Conservation (phyloP, 2,797 vertebrate genomes). For the Anas bahamensis region DNA sequence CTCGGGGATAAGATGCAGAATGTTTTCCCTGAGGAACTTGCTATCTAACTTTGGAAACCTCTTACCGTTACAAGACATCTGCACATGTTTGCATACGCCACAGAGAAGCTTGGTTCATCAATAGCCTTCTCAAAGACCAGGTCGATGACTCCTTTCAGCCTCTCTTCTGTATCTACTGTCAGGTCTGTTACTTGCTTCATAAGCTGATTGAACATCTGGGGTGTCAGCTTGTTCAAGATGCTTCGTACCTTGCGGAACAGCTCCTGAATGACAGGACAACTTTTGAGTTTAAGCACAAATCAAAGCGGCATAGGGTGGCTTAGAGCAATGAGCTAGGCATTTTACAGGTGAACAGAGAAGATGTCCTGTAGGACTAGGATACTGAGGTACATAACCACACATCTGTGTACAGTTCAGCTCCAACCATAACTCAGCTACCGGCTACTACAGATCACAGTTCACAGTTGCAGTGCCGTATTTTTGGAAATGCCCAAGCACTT, state of each 20-base stretch:
- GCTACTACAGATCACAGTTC: neutral
- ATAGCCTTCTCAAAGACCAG: slow-evolving; percentile 98
- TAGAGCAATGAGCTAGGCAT: neutral
- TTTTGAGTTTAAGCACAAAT: neutral
- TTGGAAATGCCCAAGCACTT: neutral
- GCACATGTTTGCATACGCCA: slow-evolving; percentile 98
- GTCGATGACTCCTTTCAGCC: slow-evolving; percentile 97
- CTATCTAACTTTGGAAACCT: neutral
- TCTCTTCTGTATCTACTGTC: slow-evolving; percentile 95
- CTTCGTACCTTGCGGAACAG: slow-evolving; percentile 96
- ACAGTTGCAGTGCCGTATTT: neutral
- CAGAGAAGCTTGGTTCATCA: slow-evolving; percentile 96
- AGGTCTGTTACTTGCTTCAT: slow-evolving; percentile 98
- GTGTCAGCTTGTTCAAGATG: slow-evolving; percentile 97
- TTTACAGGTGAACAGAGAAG: neutral
- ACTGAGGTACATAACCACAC: neutral
- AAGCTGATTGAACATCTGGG: slow-evolving; percentile 97
- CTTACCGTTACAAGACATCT: slow-evolving; percentile 94
- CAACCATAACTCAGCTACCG: neutral
- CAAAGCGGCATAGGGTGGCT: no score
- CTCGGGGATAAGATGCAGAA: neutral
- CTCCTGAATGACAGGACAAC: slow-evolving; percentile 75
- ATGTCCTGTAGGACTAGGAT: neutral
- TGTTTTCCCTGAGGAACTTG: neutral
- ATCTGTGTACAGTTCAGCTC: neutral